Evolutionary conservation across 2,113 vertebrate species (phyloP), one percentile per base, ranked within the genome.

Genomic region (Bostrychus sinensis): DNA sequence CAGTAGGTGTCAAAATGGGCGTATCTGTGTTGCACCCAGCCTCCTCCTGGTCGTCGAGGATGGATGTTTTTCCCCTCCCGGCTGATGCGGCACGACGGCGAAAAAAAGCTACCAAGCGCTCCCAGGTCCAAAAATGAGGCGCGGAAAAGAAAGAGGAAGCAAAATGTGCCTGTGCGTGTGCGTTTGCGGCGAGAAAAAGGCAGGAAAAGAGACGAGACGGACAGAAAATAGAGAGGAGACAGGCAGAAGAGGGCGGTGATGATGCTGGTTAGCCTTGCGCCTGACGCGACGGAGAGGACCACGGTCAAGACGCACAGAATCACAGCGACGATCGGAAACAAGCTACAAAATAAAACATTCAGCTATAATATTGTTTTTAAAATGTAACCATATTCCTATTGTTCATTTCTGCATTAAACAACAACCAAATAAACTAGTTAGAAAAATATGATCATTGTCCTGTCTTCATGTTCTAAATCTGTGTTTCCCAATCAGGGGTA

Each of bases 261-360:
- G 84, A 88, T 88, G 84, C 81, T 88, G 80, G 58, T 51, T 78
- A 79, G 72, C 85, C 73, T 78, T 50, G 46, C 7, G 75, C 50
- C 58, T 80, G 63, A 80, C 71, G 69, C 71, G 68, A 82, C 72
- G 34, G 72, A 68, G 75, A 50, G 84, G 81, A 89, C 85, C 85
- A 86, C 28, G 43, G 75, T 72, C 16, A 87, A 87, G 71, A 3
- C 0, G 0, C 13, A 4, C 0, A 9, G 1, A 2, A 7, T n/a
- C 0, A 0, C 0, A 34, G 56, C 66, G 82, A 71, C 78, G 58
- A 32, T 13, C 17, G 2, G 0, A 0, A 0, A 1, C 71, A 74
- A 17, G 25, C 7, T 1, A 75, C 76, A 75, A 51, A 80, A 5
- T 80, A 80, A 62, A 50, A 20, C 3, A n/a, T 45, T 19, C 32